These are phyloP conservation scores for rabbit (Oryctolagus cuniculus) DNA, from an alignment of 2,113 vertebrate genomes.

Conservation along the genomic window mOryCun1.1 NC_091435.1:36316001-36316500, in stretches of 20 bases:
- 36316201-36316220: rapidly evolving
- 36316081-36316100: no score
- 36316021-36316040: no score
- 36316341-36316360: not conserved
- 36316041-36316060: no score
- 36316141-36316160: not conserved
- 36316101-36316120: no score
- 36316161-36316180: not conserved
- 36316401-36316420: not conserved
- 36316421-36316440: not conserved
- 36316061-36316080: no score
- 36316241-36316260: not conserved
- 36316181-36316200: not conserved
- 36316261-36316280: not conserved
- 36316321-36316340: not conserved
- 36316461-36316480: no score
- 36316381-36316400: not conserved
- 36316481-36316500: no score
- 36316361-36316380: constrained; percentile 37
- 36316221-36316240: no score
- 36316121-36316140: no score
- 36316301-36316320: not conserved
- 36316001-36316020: no score
- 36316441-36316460: not conserved
- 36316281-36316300: not conserved